phyloP scores from a whole-genome alignment of 2,797 vertebrate genomes.

The Trachurus trachurus region DNA sequence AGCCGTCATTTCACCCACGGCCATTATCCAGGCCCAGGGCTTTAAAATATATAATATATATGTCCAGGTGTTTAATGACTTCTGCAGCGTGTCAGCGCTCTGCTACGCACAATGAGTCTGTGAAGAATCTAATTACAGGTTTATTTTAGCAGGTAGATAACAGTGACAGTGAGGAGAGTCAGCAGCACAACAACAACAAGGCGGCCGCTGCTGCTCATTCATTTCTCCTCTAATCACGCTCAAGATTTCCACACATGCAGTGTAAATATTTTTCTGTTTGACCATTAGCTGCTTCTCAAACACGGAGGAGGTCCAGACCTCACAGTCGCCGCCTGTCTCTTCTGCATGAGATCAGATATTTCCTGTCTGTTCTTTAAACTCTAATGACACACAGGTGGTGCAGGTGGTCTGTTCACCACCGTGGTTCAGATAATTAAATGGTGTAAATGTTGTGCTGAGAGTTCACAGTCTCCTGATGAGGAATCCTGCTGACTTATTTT shows the following conservation, averaged over 20 bases:
- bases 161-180: background rate
- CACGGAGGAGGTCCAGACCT: too few relatives aligned
- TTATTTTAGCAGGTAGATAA: slow-evolving; percentile 27
- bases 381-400: too few relatives aligned
- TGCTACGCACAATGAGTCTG: slow-evolving; percentile 6
- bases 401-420: too few relatives aligned
- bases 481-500: background rate
- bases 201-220: background rate
- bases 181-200: background rate
- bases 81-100: background rate
- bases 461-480: background rate
- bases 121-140: slow-evolving; percentile 7
- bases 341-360: background rate
- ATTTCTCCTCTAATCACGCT: background rate
- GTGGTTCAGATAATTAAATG: too few relatives aligned
- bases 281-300: background rate
- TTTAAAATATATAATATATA: background rate
- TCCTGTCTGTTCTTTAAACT: too few relatives aligned
- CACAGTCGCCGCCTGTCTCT: too few relatives aligned
- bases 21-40: background rate
- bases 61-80: background rate
- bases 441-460: background rate
- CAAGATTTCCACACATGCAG: background rate
- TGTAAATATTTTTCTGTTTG: background rate
- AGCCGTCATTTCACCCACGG: background rate